Evolutionary conservation across 2,888 invertebrate species (phyloP).

Genomic region (Pyrrhosoma nymphula): DNA sequence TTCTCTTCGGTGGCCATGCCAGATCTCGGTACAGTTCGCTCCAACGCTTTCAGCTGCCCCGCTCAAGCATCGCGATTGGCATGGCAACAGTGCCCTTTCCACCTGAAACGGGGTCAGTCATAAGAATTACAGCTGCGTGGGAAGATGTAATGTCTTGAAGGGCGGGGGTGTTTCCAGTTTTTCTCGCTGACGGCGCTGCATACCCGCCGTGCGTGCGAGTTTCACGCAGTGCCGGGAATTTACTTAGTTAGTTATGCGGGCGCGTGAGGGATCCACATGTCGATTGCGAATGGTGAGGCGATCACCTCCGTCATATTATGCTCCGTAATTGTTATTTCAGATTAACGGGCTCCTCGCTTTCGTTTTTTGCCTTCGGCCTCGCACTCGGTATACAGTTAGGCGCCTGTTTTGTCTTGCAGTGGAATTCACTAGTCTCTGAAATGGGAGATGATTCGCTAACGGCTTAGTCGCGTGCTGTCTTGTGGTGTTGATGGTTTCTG

Average conservation of each 20-base stretch:
- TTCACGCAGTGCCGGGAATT: not conserved
- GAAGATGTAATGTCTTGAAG: conserved; percentile 41
- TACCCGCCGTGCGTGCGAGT: not conserved
- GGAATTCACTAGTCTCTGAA: not conserved
- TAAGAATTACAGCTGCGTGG: conserved; percentile 48
- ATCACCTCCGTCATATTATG: not conserved
- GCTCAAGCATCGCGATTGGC: not conserved
- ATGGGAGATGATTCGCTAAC: not conserved
- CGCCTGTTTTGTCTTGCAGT: not conserved
- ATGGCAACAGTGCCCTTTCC: conserved; percentile 51
- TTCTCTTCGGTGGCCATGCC: not conserved
- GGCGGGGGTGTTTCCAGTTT: conserved; percentile 41
- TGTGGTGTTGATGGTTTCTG: not conserved
- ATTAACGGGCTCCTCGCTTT: not conserved
- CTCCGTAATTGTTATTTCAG: not conserved
- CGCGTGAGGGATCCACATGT: not conserved
- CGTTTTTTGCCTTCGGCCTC: not conserved
- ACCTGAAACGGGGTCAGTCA: conserved; percentile 53
- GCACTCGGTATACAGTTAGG: not conserved
- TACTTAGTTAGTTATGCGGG: not conserved
- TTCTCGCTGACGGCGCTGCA: not conserved
- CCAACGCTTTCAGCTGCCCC: not conserved
- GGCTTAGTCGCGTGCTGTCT: not conserved
- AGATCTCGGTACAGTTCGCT: not conserved
- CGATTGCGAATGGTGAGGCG: not conserved